These are phyloP conservation scores for Ophion slaviceki DNA, from an alignment of 2,888 invertebrate species.

Conservation along the genomic window DNA sequence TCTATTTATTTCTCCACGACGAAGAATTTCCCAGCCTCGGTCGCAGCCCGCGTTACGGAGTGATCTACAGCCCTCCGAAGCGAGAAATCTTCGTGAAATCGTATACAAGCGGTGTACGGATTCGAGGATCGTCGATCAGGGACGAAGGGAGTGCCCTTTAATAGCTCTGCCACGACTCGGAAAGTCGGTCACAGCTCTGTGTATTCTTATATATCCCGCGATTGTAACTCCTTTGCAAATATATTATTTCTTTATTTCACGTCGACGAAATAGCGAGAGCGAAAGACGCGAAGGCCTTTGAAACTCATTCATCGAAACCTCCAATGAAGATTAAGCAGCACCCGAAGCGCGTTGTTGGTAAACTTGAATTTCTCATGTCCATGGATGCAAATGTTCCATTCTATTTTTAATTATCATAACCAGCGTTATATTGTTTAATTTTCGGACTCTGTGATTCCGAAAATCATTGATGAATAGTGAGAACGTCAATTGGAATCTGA, in stretches of 20 bases:
- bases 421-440: not conserved
- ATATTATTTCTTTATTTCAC: slow-evolving; percentile 55
- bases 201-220: slow-evolving; percentile 3
- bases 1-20: slow-evolving; percentile 49
- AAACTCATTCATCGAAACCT: slow-evolving; percentile 56
- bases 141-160: slow-evolving; percentile 73
- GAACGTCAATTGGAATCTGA: not conserved
- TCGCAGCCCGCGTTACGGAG: slow-evolving; percentile 37
- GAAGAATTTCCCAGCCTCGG: slow-evolving; percentile 58
- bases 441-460: not conserved
- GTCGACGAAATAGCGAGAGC: slow-evolving; percentile 48
- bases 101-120: slow-evolving; percentile 12
- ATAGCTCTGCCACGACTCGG: slow-evolving; percentile 69
- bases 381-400: not conserved
- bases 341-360: not conserved
- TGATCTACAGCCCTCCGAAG: slow-evolving; percentile 62
- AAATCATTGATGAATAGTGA: not conserved
- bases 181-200: slow-evolving; percentile 56
- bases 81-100: slow-evolving; percentile 41
- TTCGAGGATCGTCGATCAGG: slow-evolving; percentile 62
- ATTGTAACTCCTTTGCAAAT: slow-evolving; percentile 30
- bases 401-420: not conserved
- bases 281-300: slow-evolving; percentile 67
- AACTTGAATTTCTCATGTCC: not conserved
- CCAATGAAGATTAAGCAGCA: not conserved